These are phyloP conservation scores for Microctonus brassicae DNA, from an alignment of 2,888 invertebrate species.

Conservation along the genomic window DNA sequence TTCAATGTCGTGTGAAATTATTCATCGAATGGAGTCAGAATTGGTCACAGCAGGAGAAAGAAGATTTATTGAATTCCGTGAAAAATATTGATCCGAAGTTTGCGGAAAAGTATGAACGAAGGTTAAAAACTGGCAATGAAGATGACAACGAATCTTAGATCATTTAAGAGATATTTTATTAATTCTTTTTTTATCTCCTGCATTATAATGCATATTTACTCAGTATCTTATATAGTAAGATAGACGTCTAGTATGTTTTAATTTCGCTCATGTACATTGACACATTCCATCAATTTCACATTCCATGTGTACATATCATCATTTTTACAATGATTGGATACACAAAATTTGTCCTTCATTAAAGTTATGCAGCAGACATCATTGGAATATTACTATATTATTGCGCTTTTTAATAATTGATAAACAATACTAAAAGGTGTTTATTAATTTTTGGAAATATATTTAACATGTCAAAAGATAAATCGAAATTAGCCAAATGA, in stretches of 20 bases:
- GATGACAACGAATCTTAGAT: conserved; percentile 28
- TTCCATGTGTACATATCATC: conserved; percentile 31
- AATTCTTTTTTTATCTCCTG: not conserved
- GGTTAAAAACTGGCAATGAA: conserved; percentile 49
- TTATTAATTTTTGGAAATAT: not conserved
- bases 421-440: not conserved
- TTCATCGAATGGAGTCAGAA: conserved; percentile 87
- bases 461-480: not conserved
- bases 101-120: conserved; percentile 74
- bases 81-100: conserved; percentile 81
- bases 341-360: not conserved
- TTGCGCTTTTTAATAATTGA: not conserved
- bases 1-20: conserved; percentile 87
- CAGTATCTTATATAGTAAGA: not conserved
- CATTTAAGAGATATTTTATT: not conserved
- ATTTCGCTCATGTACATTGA: conserved; percentile 4
- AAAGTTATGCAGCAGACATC: not conserved
- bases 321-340: not conserved
- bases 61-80: conserved; percentile 78
- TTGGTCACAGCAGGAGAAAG: conserved; percentile 83
- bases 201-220: not conserved
- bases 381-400: not conserved
- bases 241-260: conserved; percentile 30
- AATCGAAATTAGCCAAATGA: conserved; percentile 3
- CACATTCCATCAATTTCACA: conserved; percentile 30